These are phyloP conservation scores for Phymastichus coffea DNA, from an alignment of 1,140 invertebrate species.

Conservation along the genomic window DNA sequence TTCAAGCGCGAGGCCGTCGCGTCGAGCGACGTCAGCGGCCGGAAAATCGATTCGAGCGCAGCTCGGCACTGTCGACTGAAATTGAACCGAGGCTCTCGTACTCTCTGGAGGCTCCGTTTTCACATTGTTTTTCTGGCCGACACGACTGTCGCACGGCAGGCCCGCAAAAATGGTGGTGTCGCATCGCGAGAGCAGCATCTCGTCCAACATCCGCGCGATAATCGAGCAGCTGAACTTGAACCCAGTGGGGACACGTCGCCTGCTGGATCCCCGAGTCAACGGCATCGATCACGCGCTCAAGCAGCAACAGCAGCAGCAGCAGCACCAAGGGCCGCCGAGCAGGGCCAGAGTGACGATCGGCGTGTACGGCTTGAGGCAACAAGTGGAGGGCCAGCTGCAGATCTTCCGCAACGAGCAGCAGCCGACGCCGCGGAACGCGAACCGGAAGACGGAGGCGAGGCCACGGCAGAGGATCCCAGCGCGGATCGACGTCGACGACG, in stretches of 20 bases:
- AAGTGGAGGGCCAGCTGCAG: constrained; percentile 1
- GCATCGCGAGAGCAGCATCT: constrained; percentile 48
- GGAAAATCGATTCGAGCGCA: too few species aligned
- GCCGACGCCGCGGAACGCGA: neutral
- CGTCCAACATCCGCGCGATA: constrained; percentile 53
- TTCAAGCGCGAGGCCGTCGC: too few species aligned
- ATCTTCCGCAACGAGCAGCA: neutral
- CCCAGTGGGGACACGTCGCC: constrained; percentile 42
- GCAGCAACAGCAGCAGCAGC: constrained; percentile 5
- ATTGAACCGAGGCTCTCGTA: too few species aligned
- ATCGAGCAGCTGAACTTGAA: constrained; percentile 54
- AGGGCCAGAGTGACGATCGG: constrained; percentile 50
- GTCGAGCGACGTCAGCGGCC: too few species aligned
- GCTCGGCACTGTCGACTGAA: too few species aligned
- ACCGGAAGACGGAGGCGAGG: constrained; percentile 9
- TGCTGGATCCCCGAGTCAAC: constrained; percentile 38
- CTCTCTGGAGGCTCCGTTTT: too few species aligned
- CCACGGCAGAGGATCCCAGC: constrained; percentile 9
- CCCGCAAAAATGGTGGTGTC: constrained; percentile 52
- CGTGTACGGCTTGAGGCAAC: constrained; percentile 44
- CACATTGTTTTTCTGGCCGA: too few species aligned
- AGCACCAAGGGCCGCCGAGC: constrained; percentile 22
- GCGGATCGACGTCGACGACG: neutral
- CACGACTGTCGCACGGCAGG: too few species aligned
- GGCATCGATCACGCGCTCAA: constrained; percentile 11